These are phyloP conservation scores for Eurypyga helias DNA, from an alignment of 2,113 vertebrate genomes.

Conservation along the genomic window DNA sequence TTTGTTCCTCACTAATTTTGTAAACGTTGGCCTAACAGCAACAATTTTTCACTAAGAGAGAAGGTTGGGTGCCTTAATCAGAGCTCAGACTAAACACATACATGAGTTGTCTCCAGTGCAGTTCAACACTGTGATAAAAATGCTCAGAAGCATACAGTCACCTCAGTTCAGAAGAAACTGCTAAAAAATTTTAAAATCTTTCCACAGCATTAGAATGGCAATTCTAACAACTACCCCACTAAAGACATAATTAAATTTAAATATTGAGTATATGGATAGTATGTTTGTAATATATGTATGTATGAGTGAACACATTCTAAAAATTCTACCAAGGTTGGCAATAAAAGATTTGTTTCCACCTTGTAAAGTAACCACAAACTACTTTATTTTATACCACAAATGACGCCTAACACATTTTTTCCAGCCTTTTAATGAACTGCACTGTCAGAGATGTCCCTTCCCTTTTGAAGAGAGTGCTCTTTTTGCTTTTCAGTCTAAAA, in stretches of 20 bases:
- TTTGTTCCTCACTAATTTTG: not conserved
- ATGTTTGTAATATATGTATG: not conserved
- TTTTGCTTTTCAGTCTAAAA: constrained; percentile 39
- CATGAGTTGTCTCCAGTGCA: not conserved
- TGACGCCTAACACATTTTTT: not conserved
- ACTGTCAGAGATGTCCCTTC: not conserved
- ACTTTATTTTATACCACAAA: not conserved
- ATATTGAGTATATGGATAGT: not conserved
- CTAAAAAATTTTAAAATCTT: not conserved
- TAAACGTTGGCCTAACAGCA: not conserved
- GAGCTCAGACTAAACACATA: not conserved
- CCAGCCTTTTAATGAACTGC: not conserved
- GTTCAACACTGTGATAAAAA: not conserved
- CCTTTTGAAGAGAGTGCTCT: not conserved
- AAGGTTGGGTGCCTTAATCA: constrained; percentile 1
- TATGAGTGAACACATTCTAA: not conserved
- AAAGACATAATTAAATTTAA: not conserved
- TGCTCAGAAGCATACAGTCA: not conserved
- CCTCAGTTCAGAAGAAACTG: not conserved
- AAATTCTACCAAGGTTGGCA: not conserved
- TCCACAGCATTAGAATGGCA: not conserved
- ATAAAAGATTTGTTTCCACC: not conserved
- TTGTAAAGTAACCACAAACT: not conserved
- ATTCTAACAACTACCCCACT: not conserved
- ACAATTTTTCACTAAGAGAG: not conserved